Evolutionary conservation across 2,113 vertebrate species (phyloP).

Genomic region (Vulpes ferrilata): DNA sequence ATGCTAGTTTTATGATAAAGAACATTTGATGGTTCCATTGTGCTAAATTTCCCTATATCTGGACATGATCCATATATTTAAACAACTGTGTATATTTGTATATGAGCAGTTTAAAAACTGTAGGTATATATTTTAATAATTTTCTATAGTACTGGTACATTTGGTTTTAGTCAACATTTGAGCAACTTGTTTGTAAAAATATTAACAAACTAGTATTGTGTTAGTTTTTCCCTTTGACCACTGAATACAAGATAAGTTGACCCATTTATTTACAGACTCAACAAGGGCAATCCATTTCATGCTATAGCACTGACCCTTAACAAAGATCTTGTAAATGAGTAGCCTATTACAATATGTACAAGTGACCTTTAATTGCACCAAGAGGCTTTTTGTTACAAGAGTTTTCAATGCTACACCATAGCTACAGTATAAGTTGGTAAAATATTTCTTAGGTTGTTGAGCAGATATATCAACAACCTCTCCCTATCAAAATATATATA

Average conservation of each 20-base stretch:
- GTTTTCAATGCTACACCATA: constrained; percentile 69
- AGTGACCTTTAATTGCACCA: constrained; percentile 86
- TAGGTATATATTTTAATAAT: not conserved
- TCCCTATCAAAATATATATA: not conserved
- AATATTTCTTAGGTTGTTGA: constrained; percentile 68
- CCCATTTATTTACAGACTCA: constrained; percentile 80
- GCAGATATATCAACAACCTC: constrained; percentile 6
- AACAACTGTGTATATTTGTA: not conserved
- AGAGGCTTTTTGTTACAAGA: constrained; percentile 79
- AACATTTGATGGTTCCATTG: not conserved
- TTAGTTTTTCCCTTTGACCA: constrained; percentile 57
- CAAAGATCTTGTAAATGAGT: constrained; percentile 81
- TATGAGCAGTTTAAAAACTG: constrained; percentile 1
- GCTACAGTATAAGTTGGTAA: constrained; percentile 69
- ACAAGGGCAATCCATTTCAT: constrained; percentile 84
- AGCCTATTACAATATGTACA: constrained; percentile 82
- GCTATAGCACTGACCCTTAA: constrained; percentile 84
- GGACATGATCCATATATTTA: not conserved
- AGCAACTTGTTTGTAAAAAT: constrained; percentile 43
- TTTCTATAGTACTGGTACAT: not conserved
- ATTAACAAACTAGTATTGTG: constrained; percentile 46
- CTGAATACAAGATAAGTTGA: constrained; percentile 72
- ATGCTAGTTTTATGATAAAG: not conserved
- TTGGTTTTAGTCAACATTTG: constrained; percentile 14
- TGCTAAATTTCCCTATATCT: not conserved